Evolutionary conservation across 2,797 vertebrate species (phyloP).

Genomic region (Benthosema pterotum): DNA sequence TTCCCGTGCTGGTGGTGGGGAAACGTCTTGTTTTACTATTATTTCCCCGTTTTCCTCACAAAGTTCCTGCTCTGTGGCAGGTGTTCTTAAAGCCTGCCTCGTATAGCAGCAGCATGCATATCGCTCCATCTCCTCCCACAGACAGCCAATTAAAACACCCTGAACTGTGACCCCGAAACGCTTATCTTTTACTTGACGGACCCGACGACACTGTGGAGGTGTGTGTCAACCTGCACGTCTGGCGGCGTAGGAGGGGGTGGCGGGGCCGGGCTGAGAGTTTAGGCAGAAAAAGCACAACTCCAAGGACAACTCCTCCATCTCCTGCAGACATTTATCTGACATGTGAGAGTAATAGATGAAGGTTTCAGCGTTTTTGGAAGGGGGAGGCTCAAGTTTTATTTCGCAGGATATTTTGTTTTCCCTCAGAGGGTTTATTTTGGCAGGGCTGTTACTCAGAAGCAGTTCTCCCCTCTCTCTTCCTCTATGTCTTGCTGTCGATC

Average conservation of each 20-base stretch:
- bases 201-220: conserved; percentile 39
- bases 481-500: conserved; percentile 71
- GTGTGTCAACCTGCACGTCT: conserved; percentile 11
- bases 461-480: conserved; percentile 53
- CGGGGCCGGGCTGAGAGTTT: conserved; percentile 40
- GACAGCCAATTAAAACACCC: conserved; percentile 60
- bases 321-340: conserved; percentile 71
- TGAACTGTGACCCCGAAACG: conserved; percentile 37
- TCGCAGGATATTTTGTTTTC: conserved; percentile 76
- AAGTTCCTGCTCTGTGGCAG: background rate
- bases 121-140: conserved; percentile 54
- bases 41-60: no score
- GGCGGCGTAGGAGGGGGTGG: background rate
- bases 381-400: conserved; percentile 72
- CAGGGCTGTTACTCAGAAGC: conserved; percentile 71
- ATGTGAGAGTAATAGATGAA: conserved; percentile 73
- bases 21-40: no score
- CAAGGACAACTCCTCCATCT: conserved; percentile 73
- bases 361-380: conserved; percentile 71
- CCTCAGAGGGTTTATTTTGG: conserved; percentile 72
- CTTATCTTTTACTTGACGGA: conserved; percentile 47
- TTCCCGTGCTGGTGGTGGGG: background rate
- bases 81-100: conserved; percentile 2
- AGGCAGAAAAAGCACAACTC: conserved; percentile 59
- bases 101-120: conserved; percentile 61